These are phyloP conservation scores for Coenonympha arcania DNA, from an alignment of 2,888 invertebrate genomes.

Conservation along the genomic window DNA sequence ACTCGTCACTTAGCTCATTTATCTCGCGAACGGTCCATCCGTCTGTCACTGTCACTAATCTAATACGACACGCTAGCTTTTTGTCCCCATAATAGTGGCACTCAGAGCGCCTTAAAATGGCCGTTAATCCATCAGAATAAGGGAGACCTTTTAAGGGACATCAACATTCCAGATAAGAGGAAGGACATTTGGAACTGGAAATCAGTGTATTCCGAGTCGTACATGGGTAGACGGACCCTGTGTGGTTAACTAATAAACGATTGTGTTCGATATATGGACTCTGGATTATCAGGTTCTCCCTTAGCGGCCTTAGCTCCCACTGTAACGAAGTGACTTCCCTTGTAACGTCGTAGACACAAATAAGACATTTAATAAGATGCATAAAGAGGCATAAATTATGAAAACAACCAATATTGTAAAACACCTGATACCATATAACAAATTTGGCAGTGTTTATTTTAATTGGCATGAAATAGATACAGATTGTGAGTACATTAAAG, in stretches of 20 bases:
- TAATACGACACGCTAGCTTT: slow-evolving; percentile 72
- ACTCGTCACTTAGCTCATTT: slow-evolving; percentile 72
- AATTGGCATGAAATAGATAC: no score
- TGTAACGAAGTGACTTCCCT: neutral
- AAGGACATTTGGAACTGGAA: slow-evolving; percentile 33
- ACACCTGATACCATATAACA: no score
- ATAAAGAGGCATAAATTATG: no score
- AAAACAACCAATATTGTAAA: no score
- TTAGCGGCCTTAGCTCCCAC: neutral
- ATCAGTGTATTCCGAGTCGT: slow-evolving; percentile 15
- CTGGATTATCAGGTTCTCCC: neutral
- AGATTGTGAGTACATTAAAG: no score
- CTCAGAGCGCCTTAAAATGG: slow-evolving; percentile 58
- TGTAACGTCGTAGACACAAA: neutral
- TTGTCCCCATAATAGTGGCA: slow-evolving; percentile 65
- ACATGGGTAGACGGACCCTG: slow-evolving; percentile 14
- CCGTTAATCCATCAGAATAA: slow-evolving; percentile 57
- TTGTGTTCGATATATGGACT: neutral
- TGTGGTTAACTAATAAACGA: slow-evolving; percentile 14
- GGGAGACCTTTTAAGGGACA: slow-evolving; percentile 48
- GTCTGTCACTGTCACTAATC: slow-evolving; percentile 71
- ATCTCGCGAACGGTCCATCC: slow-evolving; percentile 66
- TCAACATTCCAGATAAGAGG: slow-evolving; percentile 48
- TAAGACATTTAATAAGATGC: no score
- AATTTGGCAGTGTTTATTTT: no score